Base-by-base conservation (phyloP, 2,888 invertebrate species). In the Mycalesis mineus region DNA sequence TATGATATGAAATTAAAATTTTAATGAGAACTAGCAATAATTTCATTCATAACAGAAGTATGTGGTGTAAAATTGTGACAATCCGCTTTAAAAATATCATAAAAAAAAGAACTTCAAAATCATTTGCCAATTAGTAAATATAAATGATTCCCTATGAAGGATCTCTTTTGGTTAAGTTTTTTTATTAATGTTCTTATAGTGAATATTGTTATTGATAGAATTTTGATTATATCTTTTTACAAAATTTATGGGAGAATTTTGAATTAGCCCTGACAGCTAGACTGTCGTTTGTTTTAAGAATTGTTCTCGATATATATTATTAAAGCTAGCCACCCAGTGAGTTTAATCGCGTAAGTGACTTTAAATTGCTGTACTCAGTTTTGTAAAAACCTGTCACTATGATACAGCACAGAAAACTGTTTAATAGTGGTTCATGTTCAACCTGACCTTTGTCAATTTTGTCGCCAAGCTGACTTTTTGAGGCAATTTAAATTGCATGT, bases 161-260 rank as follows among this genome's bases (percentile, higher is more conserved):
- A 77, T 76, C 77, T 78, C 77, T 70, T 68, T 69, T 72, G 68
- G 71, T 77, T 82, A 78, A 79, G 77, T 75, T 72, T 67, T 70
- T 73, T 70, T 36, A 36, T 74, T 44, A 70, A 15, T 52, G 29
- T 39, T 15, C 28, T 42, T 42, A 61, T 64, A 71, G 71, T 70
- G 63, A 70, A 70, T 66, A 69, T 73, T 72, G 68, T 68, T 64
- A 65, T 65, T 53, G 61, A 58, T 67, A 64, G 62, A 65, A 65
- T 68, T 68, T 66, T 70, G 64, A 61, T 71, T 69, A 65, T 69
- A 65, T 31, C 64, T 65, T 70, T 68, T 68, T 42, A 52, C 41
- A 52, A 74, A 72, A 70, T 71, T 74, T 74, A 74, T 73, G 77
- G 80, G 78, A 70, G 71, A 77, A 80, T 80, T 81, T 71, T 71